Evolutionary conservation across 2,888 invertebrate genomes (phyloP), one percentile per base, ranked within the genome.

Genomic region (Smittia aterrima): DNA sequence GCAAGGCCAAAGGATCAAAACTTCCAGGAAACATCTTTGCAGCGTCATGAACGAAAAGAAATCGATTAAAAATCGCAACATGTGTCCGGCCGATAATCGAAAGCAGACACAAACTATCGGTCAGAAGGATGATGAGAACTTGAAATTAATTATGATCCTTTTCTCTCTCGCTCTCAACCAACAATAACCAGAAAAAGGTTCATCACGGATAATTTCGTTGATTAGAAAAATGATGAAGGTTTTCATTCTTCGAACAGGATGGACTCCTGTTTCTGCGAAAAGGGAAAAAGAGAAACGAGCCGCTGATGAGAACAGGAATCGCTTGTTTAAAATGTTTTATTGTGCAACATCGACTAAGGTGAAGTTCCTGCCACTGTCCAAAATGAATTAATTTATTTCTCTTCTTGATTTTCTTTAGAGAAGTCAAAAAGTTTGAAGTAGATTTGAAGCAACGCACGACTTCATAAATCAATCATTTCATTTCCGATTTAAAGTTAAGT

Each of bases 51-150:
- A 58, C 27, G 20, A 41, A 47, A 7, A 67, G 7, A 47, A 67
- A 67, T 67, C 67, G 67, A 67, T 67, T 67, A 67, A 47, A 47
- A 67, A 67, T 67, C 67, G 67, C 67, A 67, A 67, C 67, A 67
- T 67, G 67, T 67, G 67, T 67, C 67, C 47, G 67, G 40, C 27
- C 27, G 64, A 66, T 66, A 47, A n/a, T 2, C 47, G 47, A 47
- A 38, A 47, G 32, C 32, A 32, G 32, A 32, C n/a, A 16, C 11
- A 47, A 47, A 47, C 47, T 47, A 47, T 47, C 47, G 47, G 47
- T 47, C 47, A 47, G 16, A 47, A 47, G 16, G 47, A 47, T n/a
- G 16, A 47, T 11, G 16, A 47, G 16, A 47, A 47, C 47, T 47
- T 16, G 47, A 47, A 47, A 47, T 47, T 47, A 47, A 47, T 47